These are phyloP conservation scores for Zoanthus sociatus DNA, from an alignment of 92 coral and sea anemone genomes.

Conservation along the genomic window DNA sequence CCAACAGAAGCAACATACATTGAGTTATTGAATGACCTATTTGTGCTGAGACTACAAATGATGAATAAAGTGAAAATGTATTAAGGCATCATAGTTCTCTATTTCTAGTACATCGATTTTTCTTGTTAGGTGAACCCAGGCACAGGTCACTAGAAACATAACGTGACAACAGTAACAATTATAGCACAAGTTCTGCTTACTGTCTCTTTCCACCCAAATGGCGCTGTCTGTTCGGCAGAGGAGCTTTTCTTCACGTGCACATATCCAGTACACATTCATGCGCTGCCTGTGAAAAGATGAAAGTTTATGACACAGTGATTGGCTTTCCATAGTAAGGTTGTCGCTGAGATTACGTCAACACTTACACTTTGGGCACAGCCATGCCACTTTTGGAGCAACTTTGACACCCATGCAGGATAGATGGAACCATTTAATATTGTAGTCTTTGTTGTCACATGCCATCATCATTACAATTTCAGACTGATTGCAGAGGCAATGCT, in stretches of 20 bases:
- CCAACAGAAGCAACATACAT: slow-evolving; percentile 23
- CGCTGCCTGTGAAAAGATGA: neutral
- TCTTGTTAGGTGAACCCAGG: slow-evolving; percentile 7
- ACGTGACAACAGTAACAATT: neutral
- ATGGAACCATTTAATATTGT: neutral
- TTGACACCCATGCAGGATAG: neutral
- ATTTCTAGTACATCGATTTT: neutral
- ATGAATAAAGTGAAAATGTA: slow-evolving; percentile 10
- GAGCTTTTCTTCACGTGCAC: no score
- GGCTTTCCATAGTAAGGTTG: slow-evolving; percentile 2
- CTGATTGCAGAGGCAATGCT: no score
- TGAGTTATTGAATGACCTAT: slow-evolving; percentile 13
- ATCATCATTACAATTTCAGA: no score
- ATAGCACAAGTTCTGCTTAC: no score
- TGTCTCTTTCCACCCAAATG: slow-evolving; percentile 2
- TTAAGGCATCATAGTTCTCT: neutral
- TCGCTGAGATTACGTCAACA: slow-evolving; percentile 9
- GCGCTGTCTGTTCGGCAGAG: neutral
- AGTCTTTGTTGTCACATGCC: neutral
- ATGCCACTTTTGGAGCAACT: slow-evolving; percentile 9
- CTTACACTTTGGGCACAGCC: neutral
- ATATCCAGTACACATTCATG: neutral
- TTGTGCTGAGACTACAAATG: slow-evolving; percentile 7
- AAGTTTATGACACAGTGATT: neutral
- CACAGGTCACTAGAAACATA: slow-evolving; percentile 1